phyloP scores from a whole-genome alignment of 2,797 vertebrate species.

The Chiroxiphia lanceolata region DNA sequence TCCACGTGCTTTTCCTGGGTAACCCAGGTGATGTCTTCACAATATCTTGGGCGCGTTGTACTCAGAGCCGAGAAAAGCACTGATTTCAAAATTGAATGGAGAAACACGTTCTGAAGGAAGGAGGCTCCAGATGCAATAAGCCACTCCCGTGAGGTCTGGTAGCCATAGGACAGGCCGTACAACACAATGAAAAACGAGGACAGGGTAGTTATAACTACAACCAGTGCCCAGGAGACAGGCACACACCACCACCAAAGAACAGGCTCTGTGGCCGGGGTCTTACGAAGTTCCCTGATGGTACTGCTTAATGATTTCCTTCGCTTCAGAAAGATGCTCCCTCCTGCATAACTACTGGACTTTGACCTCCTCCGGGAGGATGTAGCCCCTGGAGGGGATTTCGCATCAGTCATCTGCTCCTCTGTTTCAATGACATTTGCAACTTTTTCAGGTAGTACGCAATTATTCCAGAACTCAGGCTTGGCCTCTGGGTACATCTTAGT shows the following conservation, averaged over 20 bases:
- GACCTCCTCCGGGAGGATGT: neutral
- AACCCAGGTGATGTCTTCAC: slow-evolving; percentile 53
- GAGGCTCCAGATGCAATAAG: slow-evolving; percentile 63
- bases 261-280: neutral
- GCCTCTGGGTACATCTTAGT: neutral
- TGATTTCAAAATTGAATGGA: slow-evolving; percentile 60
- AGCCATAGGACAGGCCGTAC: slow-evolving; percentile 72
- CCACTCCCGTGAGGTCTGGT: slow-evolving; percentile 69
- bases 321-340: neutral
- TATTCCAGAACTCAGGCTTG: neutral
- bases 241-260: neutral
- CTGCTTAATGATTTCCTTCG: neutral
- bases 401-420: neutral
- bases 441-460: neutral
- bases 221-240: slow-evolving; percentile 46
- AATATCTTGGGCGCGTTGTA: slow-evolving; percentile 7
- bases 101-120: slow-evolving; percentile 47
- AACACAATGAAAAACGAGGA: slow-evolving; percentile 70
- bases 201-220: neutral
- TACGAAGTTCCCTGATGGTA: neutral
- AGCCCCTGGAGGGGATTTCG: rapidly evolving
- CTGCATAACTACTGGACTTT: neutral
- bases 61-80: neutral
- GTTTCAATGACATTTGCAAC: neutral
- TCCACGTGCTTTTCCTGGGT: neutral